Evolutionary conservation across 2,797 vertebrate species (phyloP).

Genomic region (Galagoides demidoff): DNA sequence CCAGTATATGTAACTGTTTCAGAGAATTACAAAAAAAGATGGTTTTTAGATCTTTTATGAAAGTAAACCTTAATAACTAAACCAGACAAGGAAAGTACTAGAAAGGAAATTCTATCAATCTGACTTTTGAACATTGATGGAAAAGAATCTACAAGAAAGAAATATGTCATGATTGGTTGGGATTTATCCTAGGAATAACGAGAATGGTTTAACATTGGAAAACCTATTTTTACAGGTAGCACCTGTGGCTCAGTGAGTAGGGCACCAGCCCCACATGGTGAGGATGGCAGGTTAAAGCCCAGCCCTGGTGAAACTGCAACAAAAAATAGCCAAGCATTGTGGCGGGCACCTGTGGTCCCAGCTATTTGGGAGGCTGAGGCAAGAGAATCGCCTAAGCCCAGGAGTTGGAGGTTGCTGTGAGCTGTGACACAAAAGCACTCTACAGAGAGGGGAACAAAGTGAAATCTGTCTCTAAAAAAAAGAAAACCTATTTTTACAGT

Average conservation of each 20-base stretch:
- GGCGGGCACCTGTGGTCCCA: too few relatives aligned
- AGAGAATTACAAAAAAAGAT: not conserved
- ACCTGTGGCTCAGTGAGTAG: too few relatives aligned
- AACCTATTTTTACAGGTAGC: not conserved
- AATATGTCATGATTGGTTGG: not conserved
- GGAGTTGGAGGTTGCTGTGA: too few relatives aligned
- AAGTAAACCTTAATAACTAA: not conserved
- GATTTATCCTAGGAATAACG: not conserved
- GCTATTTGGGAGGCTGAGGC: too few relatives aligned
- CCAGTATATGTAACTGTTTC: not conserved
- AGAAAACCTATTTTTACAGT: not conserved
- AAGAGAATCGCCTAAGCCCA: too few relatives aligned
- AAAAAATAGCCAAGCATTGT: too few relatives aligned
- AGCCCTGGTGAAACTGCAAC: too few relatives aligned
- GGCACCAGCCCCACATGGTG: too few relatives aligned
- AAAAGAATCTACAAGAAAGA: not conserved
- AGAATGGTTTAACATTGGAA: not conserved
- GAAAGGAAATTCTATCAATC: not conserved
- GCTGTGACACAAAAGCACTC: too few relatives aligned
- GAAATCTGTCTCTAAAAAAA: too few relatives aligned
- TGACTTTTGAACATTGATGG: not conserved
- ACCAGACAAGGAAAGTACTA: not conserved
- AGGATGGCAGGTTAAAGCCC: too few relatives aligned
- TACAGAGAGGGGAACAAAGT: too few relatives aligned
- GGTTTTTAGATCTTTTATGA: not conserved